Evolutionary conservation across 1,140 invertebrate genomes (phyloP).

Genomic region (Saxidomus purpurata): DNA sequence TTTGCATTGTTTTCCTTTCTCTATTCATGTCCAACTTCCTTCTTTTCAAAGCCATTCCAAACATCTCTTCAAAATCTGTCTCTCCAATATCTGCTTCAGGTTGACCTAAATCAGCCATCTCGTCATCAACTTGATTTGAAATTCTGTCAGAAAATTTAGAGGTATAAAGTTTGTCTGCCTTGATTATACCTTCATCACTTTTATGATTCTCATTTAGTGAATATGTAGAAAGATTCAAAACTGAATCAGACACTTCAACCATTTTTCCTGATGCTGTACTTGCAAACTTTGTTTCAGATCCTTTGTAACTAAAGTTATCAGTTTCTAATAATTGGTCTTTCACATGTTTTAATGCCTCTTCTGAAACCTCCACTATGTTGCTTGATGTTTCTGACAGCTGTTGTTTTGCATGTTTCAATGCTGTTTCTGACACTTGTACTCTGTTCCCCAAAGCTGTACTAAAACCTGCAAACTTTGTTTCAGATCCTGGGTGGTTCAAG

Average conservation of each 20-base stretch:
- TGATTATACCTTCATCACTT: no score
- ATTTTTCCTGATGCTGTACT: constrained; percentile 64
- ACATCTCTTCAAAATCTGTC: constrained; percentile 12
- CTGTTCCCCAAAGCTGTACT: constrained; percentile 33
- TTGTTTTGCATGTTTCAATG: constrained; percentile 5
- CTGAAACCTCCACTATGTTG: not conserved
- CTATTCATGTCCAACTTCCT: constrained; percentile 24
- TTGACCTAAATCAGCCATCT: not conserved
- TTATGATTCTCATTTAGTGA: not conserved
- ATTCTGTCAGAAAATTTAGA: not conserved
- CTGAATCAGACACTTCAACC: constrained; percentile 61
- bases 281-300: not conserved
- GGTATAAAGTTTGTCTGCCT: not conserved
- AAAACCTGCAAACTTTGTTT: constrained; percentile 5
- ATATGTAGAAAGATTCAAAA: not conserved
- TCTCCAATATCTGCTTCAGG: not conserved
- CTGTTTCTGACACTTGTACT: constrained; percentile 25
- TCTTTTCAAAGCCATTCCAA: constrained; percentile 42
- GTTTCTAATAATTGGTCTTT: not conserved
- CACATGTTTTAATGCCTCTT: constrained; percentile 36
- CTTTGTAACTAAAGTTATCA: not conserved
- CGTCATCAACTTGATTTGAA: not conserved
- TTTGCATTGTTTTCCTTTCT: not conserved
- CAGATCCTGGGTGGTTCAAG: not conserved
- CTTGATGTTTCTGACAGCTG: constrained; percentile 35